Base-by-base conservation (phyloP, 2,888 invertebrate genomes). In the Hirudinaria manillensis region DNA sequence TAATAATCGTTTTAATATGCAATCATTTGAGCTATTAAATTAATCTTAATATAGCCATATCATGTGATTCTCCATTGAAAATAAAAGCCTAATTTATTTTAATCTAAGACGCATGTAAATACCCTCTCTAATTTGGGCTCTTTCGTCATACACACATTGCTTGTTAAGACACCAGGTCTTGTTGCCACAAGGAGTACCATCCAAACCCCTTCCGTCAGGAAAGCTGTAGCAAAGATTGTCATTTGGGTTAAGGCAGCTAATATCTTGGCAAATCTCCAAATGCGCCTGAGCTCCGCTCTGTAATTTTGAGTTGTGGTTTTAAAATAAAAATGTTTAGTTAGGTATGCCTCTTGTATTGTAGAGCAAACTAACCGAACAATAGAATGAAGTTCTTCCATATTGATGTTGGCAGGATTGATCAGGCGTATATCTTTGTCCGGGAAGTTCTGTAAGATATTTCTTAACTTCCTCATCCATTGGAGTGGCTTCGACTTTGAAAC, bases 181-280 rank as follows among this genome's bases (percentile, higher is more conserved):
- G 27, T 68, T 68, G 0, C 68, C 68, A 36, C 68, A 68, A 3
- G 68, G 6, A 16, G 68, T 68, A n/a, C 68, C 68, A 1, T 68
- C 68, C 13, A 34, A 10, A 32, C 29, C 68, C 3, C 68, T 32
- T 6, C n/a, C n/a, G 10, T 29, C n/a, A 1, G n/a, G 13, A 34
- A 19, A 32, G 7, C 68, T 36, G 32, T 34, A 29, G 27, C 68
- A 68, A 4, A 16, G 7, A 19, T n/a, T 32, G 10, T 68, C 36
- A 6, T 29, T n/a, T 10, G 36, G 27, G 21, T 34, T 36, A 16
- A 29, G 16, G 36, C 68, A 68, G 68, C 7, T 1, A n/a, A 36
- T 2, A 2, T 68, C 32, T 68, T 34, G 16, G 36, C 68, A 68
- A 6, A 68, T 21, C n/a, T 68, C 32, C 68, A 34, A n/a, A 32